phyloP scores from a whole-genome alignment of 1,140 invertebrate genomes.

The Rhagoletis pomonella region DNA sequence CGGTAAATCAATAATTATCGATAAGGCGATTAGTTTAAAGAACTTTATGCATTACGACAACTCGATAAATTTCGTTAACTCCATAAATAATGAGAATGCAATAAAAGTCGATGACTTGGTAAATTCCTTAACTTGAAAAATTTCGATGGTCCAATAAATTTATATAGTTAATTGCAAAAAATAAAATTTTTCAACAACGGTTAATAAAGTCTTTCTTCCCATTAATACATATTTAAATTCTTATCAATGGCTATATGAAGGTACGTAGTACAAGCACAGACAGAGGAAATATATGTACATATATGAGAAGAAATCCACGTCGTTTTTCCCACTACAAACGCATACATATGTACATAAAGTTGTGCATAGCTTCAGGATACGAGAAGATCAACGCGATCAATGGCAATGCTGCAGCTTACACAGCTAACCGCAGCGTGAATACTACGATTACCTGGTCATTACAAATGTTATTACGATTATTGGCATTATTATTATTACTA shows the following conservation, averaged over 20 bases:
- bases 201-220: too few species aligned
- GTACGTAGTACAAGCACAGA: background rate
- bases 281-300: background rate
- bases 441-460: slow-evolving; percentile 49
- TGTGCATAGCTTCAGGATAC: background rate
- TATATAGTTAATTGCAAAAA: background rate
- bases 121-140: too few species aligned
- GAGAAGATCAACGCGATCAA: slow-evolving; percentile 32
- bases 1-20: too few species aligned
- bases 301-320: background rate
- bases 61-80: too few species aligned
- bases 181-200: background rate
- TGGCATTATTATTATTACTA: slow-evolving; percentile 60
- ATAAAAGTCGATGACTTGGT: too few species aligned
- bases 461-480: slow-evolving; percentile 51
- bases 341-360: background rate
- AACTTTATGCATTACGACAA: too few species aligned
- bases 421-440: slow-evolving; percentile 17
- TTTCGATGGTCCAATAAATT: too few species aligned
- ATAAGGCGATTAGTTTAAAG: too few species aligned
- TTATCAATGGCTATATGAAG: background rate
- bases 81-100: too few species aligned
- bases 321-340: background rate
- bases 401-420: background rate
- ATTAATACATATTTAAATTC: too few species aligned